A percentile compares a stretch with the other conserved stretches of the same genome.
Conservation (phyloP, 2,797 vertebrate species). For the Typhlichthys eigenmanni region DNA sequence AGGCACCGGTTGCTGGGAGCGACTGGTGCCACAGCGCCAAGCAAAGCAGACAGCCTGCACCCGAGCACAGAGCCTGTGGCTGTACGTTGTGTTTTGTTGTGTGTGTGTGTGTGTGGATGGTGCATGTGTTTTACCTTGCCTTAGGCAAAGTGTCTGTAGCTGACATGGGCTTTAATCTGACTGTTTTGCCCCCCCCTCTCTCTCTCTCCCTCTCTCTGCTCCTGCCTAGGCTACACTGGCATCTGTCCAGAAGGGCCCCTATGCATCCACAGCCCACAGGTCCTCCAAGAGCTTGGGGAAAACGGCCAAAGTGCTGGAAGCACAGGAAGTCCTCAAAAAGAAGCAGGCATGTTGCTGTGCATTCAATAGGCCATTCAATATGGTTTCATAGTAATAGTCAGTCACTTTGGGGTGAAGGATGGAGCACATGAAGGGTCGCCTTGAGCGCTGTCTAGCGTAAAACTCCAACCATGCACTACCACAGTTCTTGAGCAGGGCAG, state of each 20-base stretch:
- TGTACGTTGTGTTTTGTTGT: conserved; percentile 38
- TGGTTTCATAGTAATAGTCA: background rate
- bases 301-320: conserved; percentile 85
- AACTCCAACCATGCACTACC: too few relatives aligned
- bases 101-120: background rate
- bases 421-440: too few relatives aligned
- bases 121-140: conserved; percentile 1
- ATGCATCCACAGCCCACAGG: conserved; percentile 82
- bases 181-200: background rate
- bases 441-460: too few relatives aligned
- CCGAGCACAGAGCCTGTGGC: conserved; percentile 72
- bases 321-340: conserved; percentile 92
- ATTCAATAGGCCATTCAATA: background rate
- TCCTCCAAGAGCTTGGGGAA: conserved; percentile 83
- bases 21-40: conserved; percentile 60
- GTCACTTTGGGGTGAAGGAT: background rate
- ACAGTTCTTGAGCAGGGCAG: too few relatives aligned
- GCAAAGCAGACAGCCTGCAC: conserved; percentile 75
- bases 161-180: background rate
- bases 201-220: background rate
- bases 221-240: conserved; percentile 37
- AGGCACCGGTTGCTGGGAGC: conserved; percentile 81
- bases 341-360: conserved; percentile 83
- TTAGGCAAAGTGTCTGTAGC: too few relatives aligned
- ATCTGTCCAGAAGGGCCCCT: conserved; percentile 84